Evolutionary conservation across 2,797 vertebrate species (phyloP).

Genomic region (Protonibea diacanthus): DNA sequence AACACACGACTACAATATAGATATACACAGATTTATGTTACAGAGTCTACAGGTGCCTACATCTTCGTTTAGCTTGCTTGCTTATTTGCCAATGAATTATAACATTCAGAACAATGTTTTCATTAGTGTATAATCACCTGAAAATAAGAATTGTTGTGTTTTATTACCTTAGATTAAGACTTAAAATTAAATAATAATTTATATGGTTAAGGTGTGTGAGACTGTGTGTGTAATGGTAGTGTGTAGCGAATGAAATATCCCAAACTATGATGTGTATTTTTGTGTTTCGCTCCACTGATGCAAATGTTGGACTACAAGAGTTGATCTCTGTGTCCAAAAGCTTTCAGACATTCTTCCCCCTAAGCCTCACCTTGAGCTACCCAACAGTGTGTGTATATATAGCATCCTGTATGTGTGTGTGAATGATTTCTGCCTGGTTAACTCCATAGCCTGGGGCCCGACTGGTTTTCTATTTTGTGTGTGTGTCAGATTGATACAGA

Average conservation of each 20-base stretch:
- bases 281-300: background rate
- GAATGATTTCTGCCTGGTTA: conserved; percentile 49
- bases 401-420: conserved; percentile 40
- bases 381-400: conserved; percentile 39
- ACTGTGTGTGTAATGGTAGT: background rate
- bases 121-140: no score
- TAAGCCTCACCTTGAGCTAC: conserved; percentile 39
- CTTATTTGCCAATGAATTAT: background rate
- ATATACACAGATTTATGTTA: background rate
- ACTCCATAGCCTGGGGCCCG: conserved; percentile 30
- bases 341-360: conserved; percentile 25
- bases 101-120: no score
- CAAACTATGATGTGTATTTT: background rate
- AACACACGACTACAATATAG: background rate
- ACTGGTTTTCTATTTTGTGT: conserved; percentile 38
- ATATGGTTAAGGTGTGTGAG: background rate
- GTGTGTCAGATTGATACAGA: conserved; percentile 25
- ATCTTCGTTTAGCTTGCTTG: background rate
- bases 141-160: no score
- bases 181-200: background rate
- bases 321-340: conserved; percentile 29
- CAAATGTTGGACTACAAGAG: background rate
- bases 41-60: background rate
- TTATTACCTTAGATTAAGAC: no score
- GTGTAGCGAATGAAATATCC: background rate